Percentiles rank a stretch among this genome's conserved stretches.
These are phyloP conservation scores for Dynastes hyllus DNA, from an alignment of 2,888 invertebrate genomes.

Conservation along the genomic window DNA sequence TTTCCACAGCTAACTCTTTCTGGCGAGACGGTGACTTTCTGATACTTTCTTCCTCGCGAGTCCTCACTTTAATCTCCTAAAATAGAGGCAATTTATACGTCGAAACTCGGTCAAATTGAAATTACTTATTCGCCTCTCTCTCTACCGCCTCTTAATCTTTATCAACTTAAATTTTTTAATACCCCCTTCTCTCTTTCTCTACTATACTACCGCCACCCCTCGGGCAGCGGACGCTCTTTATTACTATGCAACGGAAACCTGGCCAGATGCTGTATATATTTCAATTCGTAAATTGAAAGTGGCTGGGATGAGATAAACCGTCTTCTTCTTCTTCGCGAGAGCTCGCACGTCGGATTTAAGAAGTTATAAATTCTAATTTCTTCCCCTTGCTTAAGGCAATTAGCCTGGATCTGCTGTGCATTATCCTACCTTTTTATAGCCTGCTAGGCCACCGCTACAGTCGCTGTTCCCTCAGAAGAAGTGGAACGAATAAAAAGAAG, in stretches of 20 bases:
- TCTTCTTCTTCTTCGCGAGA: constrained; percentile 48
- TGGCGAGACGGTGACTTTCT: no score
- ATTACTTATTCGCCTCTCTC: constrained; percentile 12
- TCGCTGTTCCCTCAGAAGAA: constrained; percentile 26
- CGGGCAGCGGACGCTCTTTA: constrained; percentile 6
- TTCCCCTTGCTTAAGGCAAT: constrained; percentile 65
- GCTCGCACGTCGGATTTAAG: constrained; percentile 65
- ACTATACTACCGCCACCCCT: no score
- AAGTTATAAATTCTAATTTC: constrained; percentile 70
- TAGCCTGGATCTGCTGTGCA: constrained; percentile 63
- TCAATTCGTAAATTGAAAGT: constrained; percentile 66
- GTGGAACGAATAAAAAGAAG: neutral
- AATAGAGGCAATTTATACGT: neutral
- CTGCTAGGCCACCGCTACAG: no score
- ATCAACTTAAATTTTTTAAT: constrained; percentile 39
- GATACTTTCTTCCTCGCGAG: no score
- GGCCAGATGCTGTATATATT: constrained; percentile 65
- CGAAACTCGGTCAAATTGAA: constrained; percentile 7
- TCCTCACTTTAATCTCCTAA: neutral
- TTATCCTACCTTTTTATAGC: constrained; percentile 32
- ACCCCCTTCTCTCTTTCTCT: neutral
- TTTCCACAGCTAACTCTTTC: no score
- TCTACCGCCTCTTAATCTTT: constrained; percentile 14
- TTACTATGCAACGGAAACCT: constrained; percentile 46
- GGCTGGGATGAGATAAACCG: constrained; percentile 62